These are phyloP conservation scores for Zosterops hypoxanthus DNA, from an alignment of 2,113 vertebrate genomes.

Conservation along the genomic window DNA sequence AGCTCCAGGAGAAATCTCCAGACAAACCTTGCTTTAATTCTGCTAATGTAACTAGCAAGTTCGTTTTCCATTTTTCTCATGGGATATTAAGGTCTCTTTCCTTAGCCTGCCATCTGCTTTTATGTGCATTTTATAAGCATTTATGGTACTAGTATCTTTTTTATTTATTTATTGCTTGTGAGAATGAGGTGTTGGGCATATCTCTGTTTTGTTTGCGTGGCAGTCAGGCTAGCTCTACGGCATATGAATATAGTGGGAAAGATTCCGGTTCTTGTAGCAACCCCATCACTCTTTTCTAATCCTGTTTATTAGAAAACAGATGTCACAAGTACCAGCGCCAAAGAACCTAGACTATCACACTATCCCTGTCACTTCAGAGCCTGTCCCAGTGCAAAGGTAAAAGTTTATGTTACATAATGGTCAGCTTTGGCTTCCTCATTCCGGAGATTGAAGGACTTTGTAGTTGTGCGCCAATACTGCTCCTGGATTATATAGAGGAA, in stretches of 20 bases:
- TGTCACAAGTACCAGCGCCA: neutral
- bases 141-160: neutral
- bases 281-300: neutral
- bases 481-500: neutral
- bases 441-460: neutral
- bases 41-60: neutral
- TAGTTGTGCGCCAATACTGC: neutral
- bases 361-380: neutral
- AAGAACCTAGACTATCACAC: neutral
- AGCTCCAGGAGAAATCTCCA: neutral
- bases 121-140: neutral
- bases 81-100: neutral
- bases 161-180: neutral
- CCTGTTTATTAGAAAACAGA: neutral
- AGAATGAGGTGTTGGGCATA: neutral
- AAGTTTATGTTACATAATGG: neutral
- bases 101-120: neutral
- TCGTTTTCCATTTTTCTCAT: neutral
- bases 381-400: neutral
- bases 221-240: neutral
- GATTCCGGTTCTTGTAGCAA: neutral
- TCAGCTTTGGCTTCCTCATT: neutral
- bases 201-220: neutral
- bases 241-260: neutral
- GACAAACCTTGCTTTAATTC: neutral